Conservation (phyloP, 2,888 invertebrate species). For the Trissolcus brochymenae region DNA sequence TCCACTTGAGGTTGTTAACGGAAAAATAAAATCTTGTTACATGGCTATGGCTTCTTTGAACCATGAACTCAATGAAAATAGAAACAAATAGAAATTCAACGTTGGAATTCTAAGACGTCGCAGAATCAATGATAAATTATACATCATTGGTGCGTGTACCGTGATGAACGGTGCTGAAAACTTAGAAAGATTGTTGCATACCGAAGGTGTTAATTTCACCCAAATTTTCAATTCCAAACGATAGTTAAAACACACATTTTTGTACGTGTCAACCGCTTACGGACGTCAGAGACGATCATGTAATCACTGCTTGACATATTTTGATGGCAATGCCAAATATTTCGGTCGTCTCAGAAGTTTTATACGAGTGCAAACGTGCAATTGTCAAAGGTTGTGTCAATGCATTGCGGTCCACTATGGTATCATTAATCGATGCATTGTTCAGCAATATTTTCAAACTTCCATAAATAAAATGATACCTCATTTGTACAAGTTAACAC, state of each 20-base stretch:
- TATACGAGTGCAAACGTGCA: slow-evolving; percentile 1
- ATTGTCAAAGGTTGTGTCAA: slow-evolving; percentile 8
- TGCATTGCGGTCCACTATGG: slow-evolving; percentile 7
- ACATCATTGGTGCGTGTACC: slow-evolving; percentile 16
- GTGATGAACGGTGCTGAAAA: neutral
- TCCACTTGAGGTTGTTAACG: slow-evolving; percentile 32
- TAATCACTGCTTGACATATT: neutral
- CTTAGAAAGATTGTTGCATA: neutral
- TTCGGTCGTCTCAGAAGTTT: neutral
- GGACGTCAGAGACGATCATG: neutral
- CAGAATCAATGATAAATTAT: neutral
- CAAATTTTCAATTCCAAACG: neutral
- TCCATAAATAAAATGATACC: neutral
- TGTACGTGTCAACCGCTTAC: neutral
- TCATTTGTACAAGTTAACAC: neutral
- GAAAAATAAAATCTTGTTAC: slow-evolving; percentile 10
- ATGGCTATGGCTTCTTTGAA: slow-evolving; percentile 24
- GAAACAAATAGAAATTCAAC: slow-evolving; percentile 9
- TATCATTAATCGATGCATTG: slow-evolving; percentile 2
- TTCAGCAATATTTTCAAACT: neutral
- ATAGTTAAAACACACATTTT: slow-evolving; percentile 6
- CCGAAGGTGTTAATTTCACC: neutral
- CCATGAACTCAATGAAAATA: slow-evolving; percentile 5
- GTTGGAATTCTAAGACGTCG: slow-evolving; percentile 18
- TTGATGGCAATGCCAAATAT: neutral